Evolutionary conservation across 37 sponge, comb jelly and placozoan genomes (phyloP), one percentile per base, ranked within the genome.

Genomic region (Axinella damicornis): DNA sequence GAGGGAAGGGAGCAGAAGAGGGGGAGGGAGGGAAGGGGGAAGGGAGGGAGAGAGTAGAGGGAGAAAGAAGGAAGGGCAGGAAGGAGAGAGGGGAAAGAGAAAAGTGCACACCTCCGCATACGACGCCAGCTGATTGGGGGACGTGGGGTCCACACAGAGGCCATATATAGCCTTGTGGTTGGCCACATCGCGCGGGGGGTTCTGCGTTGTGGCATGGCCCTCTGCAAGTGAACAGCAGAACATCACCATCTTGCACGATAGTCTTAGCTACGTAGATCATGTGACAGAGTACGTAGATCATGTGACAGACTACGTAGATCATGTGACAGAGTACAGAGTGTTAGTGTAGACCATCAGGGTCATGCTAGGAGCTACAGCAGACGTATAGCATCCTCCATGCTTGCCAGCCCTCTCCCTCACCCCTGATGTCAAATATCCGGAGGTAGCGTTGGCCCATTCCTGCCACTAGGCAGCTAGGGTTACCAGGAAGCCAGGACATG

Each of bases 401-500:
- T n/a, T 6, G 63, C 27, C 11, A 27, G 24, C 18, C 1, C 6
- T 9, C 46, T 27, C 24, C 18, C 55, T 28, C 73, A 92, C 93
- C 93, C 84, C 93, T 73, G n/a, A 79, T 84, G 63, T 92, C 93
- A 87, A 71, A 92, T 21, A 92, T 57, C n/a, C 80, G 57, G 65
- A 92, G 79, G 53, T 60, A 88, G 39, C 79, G 73, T 14, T 53
- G 54, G 17, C 89, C 89, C 89, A 92, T 92, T 0, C 85, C 88
- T 21, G 93, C 89, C 59, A 84, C 69, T 9, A 92, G 69, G 28
- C 77, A 74, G 31, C 24, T 24, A 0, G 90, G 66, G 30, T 84
- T 74, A 28, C 66, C 40, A 5, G 92, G 92, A 17, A 87, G 63
- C 93, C 93, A 92, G 5, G 85, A 71, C 35, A 92, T 39, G 5